Conservation (phyloP, 2,888 invertebrate genomes). For the Scaptomyza polygonia region DNA sequence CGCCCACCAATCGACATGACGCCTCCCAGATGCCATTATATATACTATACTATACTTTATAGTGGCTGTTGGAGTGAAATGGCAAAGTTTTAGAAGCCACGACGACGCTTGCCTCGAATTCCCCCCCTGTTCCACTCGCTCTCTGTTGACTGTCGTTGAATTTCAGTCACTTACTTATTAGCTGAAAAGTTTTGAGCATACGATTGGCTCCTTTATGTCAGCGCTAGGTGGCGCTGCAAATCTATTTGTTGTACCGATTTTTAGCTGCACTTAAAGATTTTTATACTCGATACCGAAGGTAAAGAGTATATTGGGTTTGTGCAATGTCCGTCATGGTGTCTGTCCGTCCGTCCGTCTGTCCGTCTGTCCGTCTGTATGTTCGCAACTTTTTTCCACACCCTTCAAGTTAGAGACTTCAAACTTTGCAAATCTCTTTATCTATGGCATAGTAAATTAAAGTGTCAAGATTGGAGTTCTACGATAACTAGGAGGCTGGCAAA, state of each 20-base stretch:
- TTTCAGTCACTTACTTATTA: slow-evolving; percentile 60
- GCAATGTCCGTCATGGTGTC: no score
- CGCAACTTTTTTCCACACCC: no score
- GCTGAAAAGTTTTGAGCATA: slow-evolving; percentile 64
- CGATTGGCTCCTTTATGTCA: slow-evolving; percentile 59
- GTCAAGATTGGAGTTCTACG: no score
- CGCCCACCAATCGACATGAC: slow-evolving; percentile 60
- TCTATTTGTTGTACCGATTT: slow-evolving; percentile 49
- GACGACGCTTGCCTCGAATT: background rate
- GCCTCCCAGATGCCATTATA: slow-evolving; percentile 36
- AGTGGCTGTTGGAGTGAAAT: slow-evolving; percentile 63
- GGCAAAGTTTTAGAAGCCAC: slow-evolving; percentile 52
- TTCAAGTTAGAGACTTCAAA: no score
- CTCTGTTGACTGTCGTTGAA: background rate
- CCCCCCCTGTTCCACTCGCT: background rate
- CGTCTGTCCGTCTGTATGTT: no score
- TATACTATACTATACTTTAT: slow-evolving; percentile 18
- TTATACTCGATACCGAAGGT: no score
- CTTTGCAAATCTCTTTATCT: no score
- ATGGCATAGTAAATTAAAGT: no score
- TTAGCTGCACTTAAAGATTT: slow-evolving; percentile 24
- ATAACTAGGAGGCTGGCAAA: no score
- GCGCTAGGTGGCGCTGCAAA: slow-evolving; percentile 58
- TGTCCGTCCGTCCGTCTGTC: no score
- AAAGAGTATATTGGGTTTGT: no score